Evolutionary conservation across 2,797 vertebrate genomes (phyloP), one percentile per base, ranked within the genome.

Genomic region (Gallinago stenura): DNA sequence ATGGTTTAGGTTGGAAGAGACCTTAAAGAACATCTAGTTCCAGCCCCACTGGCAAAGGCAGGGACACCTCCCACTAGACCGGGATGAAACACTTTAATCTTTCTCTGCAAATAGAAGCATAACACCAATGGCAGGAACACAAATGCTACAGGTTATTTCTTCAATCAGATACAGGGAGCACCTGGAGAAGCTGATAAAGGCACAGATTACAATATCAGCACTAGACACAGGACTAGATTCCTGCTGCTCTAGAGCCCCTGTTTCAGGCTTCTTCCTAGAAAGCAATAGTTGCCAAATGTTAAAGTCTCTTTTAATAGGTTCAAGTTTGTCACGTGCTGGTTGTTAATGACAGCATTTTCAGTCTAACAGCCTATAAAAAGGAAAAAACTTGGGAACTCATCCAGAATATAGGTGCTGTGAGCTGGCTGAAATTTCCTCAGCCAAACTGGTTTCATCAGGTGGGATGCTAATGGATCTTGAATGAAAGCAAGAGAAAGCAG

Each of bases 341-440:
- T 85, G 33, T 28, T 58, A 53, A 85, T 24, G 51, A 73, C 65
- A 72, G 64, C 30, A 65, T 72, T 76, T 94, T 39, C 56, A 65
- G 56, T 18, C 25, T 43, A 72, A 56, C 54, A 66, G 24, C 12
- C 31, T 21, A 14, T 16, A 12, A 50, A 87, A 85, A 80, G 17
- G 35, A 79, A 71, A 57, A 35, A 83, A 7, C 6, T 31, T 41
- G 24, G 21, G 17, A 88, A 17, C 28, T 80, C 76, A 54, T 31
- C 30, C 51, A 89, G 60, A 64, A 24, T 5, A 22, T 0, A 25
- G 7, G 11, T 51, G 79, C 70, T 78, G 58, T 57, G 37, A 48
- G 9, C 4, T 51, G 53, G 39, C 14, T 77, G 58, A 61, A 90
- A 65, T 50, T 24, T 65, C 37, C 46, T 90, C 30, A 69, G 21